Conservation (phyloP, 2,888 invertebrate species). For the Abrostola tripartita region DNA sequence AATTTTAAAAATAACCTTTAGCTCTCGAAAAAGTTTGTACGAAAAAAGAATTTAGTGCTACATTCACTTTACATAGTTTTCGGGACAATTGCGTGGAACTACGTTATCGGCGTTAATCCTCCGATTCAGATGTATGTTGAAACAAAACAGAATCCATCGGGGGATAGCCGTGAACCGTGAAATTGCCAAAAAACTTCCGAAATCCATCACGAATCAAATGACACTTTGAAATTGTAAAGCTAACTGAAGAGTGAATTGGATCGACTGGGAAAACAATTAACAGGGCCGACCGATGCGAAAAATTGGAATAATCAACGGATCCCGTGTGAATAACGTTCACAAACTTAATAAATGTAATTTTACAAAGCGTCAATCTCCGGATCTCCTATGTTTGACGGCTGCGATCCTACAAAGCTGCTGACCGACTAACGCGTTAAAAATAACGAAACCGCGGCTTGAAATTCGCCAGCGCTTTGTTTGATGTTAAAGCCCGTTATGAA, state of each 20-base stretch:
- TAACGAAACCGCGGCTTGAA: slow-evolving; percentile 39
- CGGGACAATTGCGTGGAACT: slow-evolving; percentile 47
- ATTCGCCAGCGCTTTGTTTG: slow-evolving; percentile 42
- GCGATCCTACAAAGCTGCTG: slow-evolving; percentile 47
- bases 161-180: slow-evolving; percentile 78
- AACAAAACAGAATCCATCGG: slow-evolving; percentile 77
- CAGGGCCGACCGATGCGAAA: slow-evolving; percentile 76
- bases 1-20: slow-evolving; percentile 4
- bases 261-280: slow-evolving; percentile 84
- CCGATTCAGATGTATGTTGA: slow-evolving; percentile 65
- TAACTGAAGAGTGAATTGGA: slow-evolving; percentile 83
- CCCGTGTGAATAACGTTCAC: slow-evolving; percentile 69
- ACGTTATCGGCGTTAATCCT: slow-evolving; percentile 52
- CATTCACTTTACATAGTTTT: slow-evolving; percentile 37
- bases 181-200: slow-evolving; percentile 85
- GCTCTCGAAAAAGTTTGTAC: slow-evolving; percentile 7
- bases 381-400: slow-evolving; percentile 54
- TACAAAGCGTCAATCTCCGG: slow-evolving; percentile 61
- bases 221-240: slow-evolving; percentile 86
- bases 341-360: slow-evolving; percentile 79
- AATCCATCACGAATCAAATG: slow-evolving; percentile 87
- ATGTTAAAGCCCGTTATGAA: slow-evolving; percentile 17
- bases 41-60: slow-evolving; percentile 22
- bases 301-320: slow-evolving; percentile 82
- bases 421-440: slow-evolving; percentile 60